phyloP scores from a whole-genome alignment of 2,113 vertebrate genomes.

The Anoura caudifer region DNA sequence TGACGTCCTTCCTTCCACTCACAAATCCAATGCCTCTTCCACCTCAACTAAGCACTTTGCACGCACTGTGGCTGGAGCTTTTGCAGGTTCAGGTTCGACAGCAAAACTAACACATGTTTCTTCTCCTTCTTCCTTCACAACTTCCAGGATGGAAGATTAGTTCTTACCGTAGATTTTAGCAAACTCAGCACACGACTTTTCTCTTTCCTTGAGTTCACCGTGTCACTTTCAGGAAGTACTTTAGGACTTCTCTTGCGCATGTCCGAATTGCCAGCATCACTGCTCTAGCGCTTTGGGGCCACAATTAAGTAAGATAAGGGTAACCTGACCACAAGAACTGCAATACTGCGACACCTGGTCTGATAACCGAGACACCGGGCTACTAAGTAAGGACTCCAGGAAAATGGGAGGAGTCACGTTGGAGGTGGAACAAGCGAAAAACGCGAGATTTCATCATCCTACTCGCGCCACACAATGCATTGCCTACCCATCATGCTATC shows the following conservation, averaged over 20 bases:
- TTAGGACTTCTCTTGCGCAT: rapidly evolving
- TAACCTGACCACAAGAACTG: not conserved
- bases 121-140: not conserved
- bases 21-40: not conserved
- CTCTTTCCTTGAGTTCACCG: not conserved
- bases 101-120: not conserved
- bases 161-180: not conserved
- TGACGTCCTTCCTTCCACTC: too few species aligned
- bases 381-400: not conserved
- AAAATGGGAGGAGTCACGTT: not conserved
- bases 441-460: not conserved
- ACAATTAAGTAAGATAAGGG: not conserved
- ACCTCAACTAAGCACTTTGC: not conserved
- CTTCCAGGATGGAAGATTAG: rapidly evolving
- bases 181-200: not conserved
- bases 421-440: not conserved
- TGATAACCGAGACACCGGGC: rapidly evolving
- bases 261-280: not conserved
- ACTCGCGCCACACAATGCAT: rapidly evolving
- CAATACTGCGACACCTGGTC: rapidly evolving
- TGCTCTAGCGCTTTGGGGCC: not conserved
- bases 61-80: not conserved
- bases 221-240: not conserved
- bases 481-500: rapidly evolving
- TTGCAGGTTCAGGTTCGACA: not conserved